phyloP scores from a whole-genome alignment of 2,797 vertebrate genomes.

The Pseudopleuronectes americanus region DNA sequence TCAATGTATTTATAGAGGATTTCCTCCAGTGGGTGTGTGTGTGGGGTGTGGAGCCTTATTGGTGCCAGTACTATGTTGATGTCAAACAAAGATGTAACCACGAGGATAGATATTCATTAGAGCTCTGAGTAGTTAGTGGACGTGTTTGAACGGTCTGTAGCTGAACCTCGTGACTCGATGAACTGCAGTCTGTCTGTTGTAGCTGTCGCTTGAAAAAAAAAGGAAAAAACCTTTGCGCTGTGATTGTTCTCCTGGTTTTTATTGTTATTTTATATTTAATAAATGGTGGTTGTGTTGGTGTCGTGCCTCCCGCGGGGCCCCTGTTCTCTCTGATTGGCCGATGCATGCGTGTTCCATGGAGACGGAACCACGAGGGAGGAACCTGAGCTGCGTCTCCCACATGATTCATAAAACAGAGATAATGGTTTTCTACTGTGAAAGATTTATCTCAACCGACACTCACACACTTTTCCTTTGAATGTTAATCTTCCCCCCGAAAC shows the following conservation, averaged over 20 bases:
- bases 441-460: conserved; percentile 2
- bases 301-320: conserved; percentile 52
- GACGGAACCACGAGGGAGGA: conserved; percentile 20
- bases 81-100: conserved; percentile 64
- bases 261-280: neutral
- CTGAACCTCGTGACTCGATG: conserved; percentile 61
- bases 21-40: conserved; percentile 28
- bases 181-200: conserved; percentile 53
- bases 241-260: conserved; percentile 44
- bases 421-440: neutral
- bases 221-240: conserved; percentile 31
- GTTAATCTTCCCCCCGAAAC: conserved; percentile 39
- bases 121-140: conserved; percentile 58
- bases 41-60: conserved; percentile 62
- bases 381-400: conserved; percentile 14
- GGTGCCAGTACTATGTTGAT: conserved; percentile 71
- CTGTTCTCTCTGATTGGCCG: conserved; percentile 46
- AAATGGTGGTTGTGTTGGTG: conserved; percentile 62
- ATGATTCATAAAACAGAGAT: too few relatives aligned
- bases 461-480: conserved; percentile 4
- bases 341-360: conserved; percentile 55
- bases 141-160: conserved; percentile 63
- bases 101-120: conserved; percentile 45
- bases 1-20: conserved; percentile 14
- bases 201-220: conserved; percentile 44